These are phyloP conservation scores for Taenaris catops DNA, from an alignment of 2,888 invertebrate genomes.

Conservation along the genomic window DNA sequence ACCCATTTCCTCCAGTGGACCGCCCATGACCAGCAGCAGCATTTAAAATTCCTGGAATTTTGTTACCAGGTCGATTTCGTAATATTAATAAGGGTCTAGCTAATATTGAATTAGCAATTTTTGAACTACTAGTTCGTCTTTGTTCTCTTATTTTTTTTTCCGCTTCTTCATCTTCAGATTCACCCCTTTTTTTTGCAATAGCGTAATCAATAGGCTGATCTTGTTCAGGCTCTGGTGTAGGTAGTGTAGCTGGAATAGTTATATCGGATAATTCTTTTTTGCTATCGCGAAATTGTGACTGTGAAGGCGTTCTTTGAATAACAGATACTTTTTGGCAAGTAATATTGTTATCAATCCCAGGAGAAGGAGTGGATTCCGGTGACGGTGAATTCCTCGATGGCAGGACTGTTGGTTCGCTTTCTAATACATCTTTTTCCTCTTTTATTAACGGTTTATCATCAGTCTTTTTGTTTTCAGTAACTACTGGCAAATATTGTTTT, in stretches of 20 bases:
- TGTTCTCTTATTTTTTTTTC: constrained; percentile 85
- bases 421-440: constrained; percentile 83
- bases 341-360: constrained; percentile 83
- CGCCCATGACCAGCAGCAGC: constrained; percentile 91
- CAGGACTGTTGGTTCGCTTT: constrained; percentile 81
- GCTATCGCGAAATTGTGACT: constrained; percentile 65
- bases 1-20: constrained; percentile 79
- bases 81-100: constrained; percentile 76
- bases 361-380: constrained; percentile 80
- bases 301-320: constrained; percentile 88
- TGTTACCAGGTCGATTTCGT: constrained; percentile 76
- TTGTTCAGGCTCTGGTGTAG: constrained; percentile 83
- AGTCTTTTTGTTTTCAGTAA: constrained; percentile 75
- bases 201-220: constrained; percentile 95
- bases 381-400: constrained; percentile 70
- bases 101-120: constrained; percentile 80
- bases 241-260: constrained; percentile 69
- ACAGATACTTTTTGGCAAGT: constrained; percentile 87
- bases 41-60: constrained; percentile 83
- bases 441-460: constrained; percentile 77
- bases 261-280: constrained; percentile 72
- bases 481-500: constrained; percentile 86
- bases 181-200: constrained; percentile 89
- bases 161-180: constrained; percentile 83
- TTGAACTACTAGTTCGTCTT: constrained; percentile 83